Evolutionary conservation across 2,113 vertebrate genomes (phyloP).

Genomic region (Shinisaurus crocodilurus): DNA sequence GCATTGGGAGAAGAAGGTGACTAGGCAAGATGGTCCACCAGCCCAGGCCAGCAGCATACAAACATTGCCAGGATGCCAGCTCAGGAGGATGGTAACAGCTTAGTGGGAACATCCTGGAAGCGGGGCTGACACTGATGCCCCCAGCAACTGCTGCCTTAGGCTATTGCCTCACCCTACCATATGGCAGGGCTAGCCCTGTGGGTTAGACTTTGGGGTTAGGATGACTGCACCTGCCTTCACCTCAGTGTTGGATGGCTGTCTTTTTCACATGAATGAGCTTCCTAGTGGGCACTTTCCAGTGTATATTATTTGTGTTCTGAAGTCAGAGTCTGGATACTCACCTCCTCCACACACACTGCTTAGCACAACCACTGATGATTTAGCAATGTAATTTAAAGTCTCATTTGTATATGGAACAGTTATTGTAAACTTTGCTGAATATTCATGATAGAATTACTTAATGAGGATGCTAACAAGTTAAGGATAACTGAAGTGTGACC

Average conservation of each 20-base stretch:
- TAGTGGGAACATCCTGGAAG: not conserved
- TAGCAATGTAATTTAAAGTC: slow-evolving; percentile 7
- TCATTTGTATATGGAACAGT: slow-evolving; percentile 23
- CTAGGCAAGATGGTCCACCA: too few relatives aligned
- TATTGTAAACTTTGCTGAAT: not conserved
- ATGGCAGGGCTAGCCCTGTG: too few relatives aligned
- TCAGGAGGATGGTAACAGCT: not conserved
- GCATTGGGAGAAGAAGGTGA: too few relatives aligned
- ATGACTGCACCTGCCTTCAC: too few relatives aligned
- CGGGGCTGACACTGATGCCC: not conserved
- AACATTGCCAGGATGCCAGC: too few relatives aligned
- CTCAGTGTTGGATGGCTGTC: not conserved
- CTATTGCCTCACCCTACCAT: not conserved
- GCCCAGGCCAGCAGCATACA: too few relatives aligned
- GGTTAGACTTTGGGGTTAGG: too few relatives aligned
- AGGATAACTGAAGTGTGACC: slow-evolving; percentile 26
- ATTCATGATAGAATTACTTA: slow-evolving; percentile 32
- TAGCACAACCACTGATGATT: slow-evolving; percentile 1
- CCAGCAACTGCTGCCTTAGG: not conserved
- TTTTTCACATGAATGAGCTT: not conserved
- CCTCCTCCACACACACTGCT: not conserved
- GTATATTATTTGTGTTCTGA: not conserved
- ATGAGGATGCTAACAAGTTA: slow-evolving; percentile 35
- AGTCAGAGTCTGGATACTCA: not conserved
- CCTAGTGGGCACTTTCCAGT: too few relatives aligned